phyloP scores from a whole-genome alignment of 2,113 vertebrate species.

The Xenopus borealis region DNA sequence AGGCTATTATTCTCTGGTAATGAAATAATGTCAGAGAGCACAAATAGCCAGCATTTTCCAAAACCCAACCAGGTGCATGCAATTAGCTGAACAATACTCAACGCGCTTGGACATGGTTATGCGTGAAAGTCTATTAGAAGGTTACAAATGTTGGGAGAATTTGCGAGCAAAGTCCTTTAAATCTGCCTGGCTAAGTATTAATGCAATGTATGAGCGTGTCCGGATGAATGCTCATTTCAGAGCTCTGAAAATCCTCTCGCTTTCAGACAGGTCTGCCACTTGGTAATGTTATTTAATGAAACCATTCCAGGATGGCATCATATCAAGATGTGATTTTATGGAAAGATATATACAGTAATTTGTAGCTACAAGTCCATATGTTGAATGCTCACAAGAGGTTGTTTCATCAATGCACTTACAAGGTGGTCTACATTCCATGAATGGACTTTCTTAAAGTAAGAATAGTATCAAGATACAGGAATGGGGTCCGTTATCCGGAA shows the following conservation, averaged over 20 bases:
- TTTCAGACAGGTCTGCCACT: not conserved
- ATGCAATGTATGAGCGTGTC: not conserved
- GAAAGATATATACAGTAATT: not conserved
- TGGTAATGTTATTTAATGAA: not conserved
- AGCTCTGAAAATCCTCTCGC: not conserved
- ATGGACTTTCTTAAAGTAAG: too few relatives aligned
- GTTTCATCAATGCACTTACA: not conserved
- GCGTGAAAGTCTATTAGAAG: slow-evolving; percentile 24
- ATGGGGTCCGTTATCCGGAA: too few relatives aligned
- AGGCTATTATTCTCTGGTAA: slow-evolving; percentile 39
- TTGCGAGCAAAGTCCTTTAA: slow-evolving; percentile 14
- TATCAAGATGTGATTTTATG: not conserved
- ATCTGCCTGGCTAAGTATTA: not conserved
- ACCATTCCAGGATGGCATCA: not conserved
- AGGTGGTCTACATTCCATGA: too few relatives aligned
- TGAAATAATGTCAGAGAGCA: slow-evolving; percentile 40
- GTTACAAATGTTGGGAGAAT: slow-evolving; percentile 21
- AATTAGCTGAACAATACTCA: slow-evolving; percentile 39
- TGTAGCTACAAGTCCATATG: not conserved
- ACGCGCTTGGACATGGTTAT: slow-evolving; percentile 13
- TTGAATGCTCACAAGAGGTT: not conserved
- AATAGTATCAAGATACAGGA: too few relatives aligned
- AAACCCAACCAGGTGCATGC: slow-evolving; percentile 39
- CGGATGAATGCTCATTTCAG: not conserved
- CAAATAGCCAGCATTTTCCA: slow-evolving; percentile 10